These are phyloP conservation scores for Lycaena phlaeas DNA, from an alignment of 2,888 invertebrate species.

Conservation along the genomic window DNA sequence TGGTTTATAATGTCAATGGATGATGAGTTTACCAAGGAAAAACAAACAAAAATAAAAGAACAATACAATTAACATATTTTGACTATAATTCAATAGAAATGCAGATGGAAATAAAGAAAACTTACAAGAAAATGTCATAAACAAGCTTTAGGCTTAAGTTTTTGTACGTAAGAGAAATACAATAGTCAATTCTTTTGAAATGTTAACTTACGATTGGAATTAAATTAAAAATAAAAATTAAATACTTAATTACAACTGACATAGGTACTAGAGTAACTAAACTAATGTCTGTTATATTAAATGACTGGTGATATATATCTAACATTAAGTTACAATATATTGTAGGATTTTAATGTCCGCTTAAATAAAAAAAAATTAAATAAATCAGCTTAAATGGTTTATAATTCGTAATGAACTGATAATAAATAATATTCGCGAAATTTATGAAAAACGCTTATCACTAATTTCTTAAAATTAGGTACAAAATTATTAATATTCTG, in stretches of 20 bases:
- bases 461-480: constrained; percentile 65
- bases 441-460: constrained; percentile 63
- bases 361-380: constrained; percentile 72
- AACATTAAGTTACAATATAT: constrained; percentile 62
- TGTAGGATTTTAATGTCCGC: constrained; percentile 58
- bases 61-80: constrained; percentile 62
- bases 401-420: constrained; percentile 70
- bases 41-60: constrained; percentile 39
- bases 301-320: constrained; percentile 68
- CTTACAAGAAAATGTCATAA: constrained; percentile 70
- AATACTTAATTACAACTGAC: constrained; percentile 71
- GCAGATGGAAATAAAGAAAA: constrained; percentile 71
- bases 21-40: constrained; percentile 16
- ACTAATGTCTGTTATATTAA: constrained; percentile 68
- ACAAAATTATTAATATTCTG: constrained; percentile 66
- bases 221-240: constrained; percentile 66
- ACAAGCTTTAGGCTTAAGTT: constrained; percentile 64
- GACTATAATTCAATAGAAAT: constrained; percentile 74
- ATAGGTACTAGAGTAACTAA: constrained; percentile 60
- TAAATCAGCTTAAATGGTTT: constrained; percentile 68
- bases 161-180: constrained; percentile 56
- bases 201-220: constrained; percentile 65
- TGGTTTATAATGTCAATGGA: constrained; percentile 7
- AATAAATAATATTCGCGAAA: constrained; percentile 71
- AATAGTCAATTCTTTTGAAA: constrained; percentile 61